phyloP scores from a whole-genome alignment of 2,888 invertebrate species.

The Caenorhabditis wallacei region DNA sequence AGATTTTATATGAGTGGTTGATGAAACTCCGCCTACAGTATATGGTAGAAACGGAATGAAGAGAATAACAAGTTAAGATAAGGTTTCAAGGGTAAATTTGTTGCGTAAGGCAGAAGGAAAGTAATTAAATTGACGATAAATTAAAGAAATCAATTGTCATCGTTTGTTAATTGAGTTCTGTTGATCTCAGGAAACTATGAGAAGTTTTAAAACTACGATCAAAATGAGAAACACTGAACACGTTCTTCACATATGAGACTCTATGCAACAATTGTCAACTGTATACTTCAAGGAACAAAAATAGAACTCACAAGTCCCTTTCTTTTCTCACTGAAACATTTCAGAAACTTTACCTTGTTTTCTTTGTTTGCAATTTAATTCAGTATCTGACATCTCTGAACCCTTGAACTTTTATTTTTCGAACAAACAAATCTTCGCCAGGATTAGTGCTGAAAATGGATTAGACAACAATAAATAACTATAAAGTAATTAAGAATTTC shows the following conservation, averaged over 20 bases:
- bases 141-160: conserved; percentile 13
- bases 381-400: too few species aligned
- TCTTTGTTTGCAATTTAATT: too few species aligned
- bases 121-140: neutral
- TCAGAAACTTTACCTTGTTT: too few species aligned
- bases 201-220: too few species aligned
- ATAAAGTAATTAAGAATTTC: neutral
- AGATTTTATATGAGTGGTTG: neutral
- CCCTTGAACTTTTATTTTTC: neutral
- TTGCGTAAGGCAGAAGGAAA: conserved; percentile 10
- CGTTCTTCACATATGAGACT: too few species aligned
- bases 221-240: too few species aligned
- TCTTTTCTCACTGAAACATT: too few species aligned
- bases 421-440: neutral
- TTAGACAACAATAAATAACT: neutral
- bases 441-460: neutral
- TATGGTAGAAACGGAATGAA: conserved; percentile 10
- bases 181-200: too few species aligned
- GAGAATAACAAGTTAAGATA: conserved; percentile 17
- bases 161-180: neutral
- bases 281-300: too few species aligned
- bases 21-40: conserved; percentile 8
- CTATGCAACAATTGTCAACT: too few species aligned
- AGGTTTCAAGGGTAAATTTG: conserved; percentile 30
- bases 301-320: too few species aligned